These are phyloP conservation scores for Popillia japonica DNA, from an alignment of 1,140 invertebrate genomes.

Conservation along the genomic window DNA sequence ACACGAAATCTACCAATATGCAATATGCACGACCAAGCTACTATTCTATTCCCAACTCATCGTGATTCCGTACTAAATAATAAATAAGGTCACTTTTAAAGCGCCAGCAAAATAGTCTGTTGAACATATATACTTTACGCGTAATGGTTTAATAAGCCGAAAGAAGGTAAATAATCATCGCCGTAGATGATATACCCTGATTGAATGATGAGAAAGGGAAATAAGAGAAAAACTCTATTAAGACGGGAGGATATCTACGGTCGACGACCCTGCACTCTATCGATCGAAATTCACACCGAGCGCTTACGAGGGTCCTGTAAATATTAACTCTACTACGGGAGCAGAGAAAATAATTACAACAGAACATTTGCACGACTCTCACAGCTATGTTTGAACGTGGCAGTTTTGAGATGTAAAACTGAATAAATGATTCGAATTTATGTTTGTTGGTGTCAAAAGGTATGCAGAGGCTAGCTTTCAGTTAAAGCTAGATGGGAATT, in stretches of 20 bases:
- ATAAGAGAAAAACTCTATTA: constrained; percentile 27
- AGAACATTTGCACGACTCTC: background rate
- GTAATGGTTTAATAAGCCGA: constrained; percentile 1
- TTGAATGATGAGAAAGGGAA: constrained; percentile 28
- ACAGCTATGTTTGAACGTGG: background rate
- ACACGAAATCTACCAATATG: background rate
- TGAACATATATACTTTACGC: background rate
- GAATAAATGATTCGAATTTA: constrained; percentile 2
- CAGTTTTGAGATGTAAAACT: background rate
- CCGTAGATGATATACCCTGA: constrained; percentile 29
- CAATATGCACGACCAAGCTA: background rate
- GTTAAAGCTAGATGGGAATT: too few species aligned
- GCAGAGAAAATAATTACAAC: background rate
- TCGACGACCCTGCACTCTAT: constrained; percentile 24
- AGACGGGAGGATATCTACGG: constrained; percentile 24
- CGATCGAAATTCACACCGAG: constrained; percentile 5
- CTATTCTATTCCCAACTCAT: background rate
- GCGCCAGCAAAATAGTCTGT: background rate
- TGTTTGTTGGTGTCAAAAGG: background rate
- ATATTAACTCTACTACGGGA: background rate
- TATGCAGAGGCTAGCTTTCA: too few species aligned
- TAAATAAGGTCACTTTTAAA: background rate
- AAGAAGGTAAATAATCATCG: constrained; percentile 7
- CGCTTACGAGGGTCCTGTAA: background rate
- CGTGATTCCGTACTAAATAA: background rate